Evolutionary conservation across 2,113 vertebrate species (phyloP), one percentile per base, ranked within the genome.

Genomic region (Istiophorus platypterus): DNA sequence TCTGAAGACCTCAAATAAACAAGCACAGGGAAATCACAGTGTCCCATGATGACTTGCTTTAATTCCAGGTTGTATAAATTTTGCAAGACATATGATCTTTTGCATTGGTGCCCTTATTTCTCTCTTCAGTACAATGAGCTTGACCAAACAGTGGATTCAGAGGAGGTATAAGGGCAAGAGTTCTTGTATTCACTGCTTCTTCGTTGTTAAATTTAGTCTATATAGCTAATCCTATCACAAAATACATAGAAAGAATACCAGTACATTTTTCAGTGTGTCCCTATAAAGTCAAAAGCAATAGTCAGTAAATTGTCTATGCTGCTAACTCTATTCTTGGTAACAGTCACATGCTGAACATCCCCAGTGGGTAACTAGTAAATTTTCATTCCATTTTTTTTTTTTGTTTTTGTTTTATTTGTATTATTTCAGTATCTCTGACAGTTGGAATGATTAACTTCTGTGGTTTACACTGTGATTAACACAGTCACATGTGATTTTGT

Each of bases 1-100:
- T 82, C 29, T 64, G 49, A 45, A 31, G 12, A 47, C 49, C 70
- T 67, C 24, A 7, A 74, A 62, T 69, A 78, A 85, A 81, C 63
- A 85, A 29, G 39, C 27, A 51, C 65, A 72, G 26, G 26, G 18
- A 63, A 65, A 76, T 64, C 37, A 57, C 62, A 70, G 5, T 49
- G 34, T 34, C 27, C 61, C 41, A 64, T 15, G 22, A 27, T 56
- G 49, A 42, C 42, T 72, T 69, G 65, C 41, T 64, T 51, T 63
- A 14, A 84, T 54, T 77, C 17, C 24, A 13, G 24, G 27, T 56
- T 37, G 57, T 71, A 66, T 71, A 37, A 37, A 1, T 62, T 56
- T 66, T 72, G 22, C 8, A 64, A 59, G 24, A 67, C 67, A 14
- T 59, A 66, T 73, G 31, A 67, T 86, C 27, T 78, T 71, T 61